phyloP scores from a whole-genome alignment of 2,113 vertebrate species.

The Mesoclemmys tuberculata region DNA sequence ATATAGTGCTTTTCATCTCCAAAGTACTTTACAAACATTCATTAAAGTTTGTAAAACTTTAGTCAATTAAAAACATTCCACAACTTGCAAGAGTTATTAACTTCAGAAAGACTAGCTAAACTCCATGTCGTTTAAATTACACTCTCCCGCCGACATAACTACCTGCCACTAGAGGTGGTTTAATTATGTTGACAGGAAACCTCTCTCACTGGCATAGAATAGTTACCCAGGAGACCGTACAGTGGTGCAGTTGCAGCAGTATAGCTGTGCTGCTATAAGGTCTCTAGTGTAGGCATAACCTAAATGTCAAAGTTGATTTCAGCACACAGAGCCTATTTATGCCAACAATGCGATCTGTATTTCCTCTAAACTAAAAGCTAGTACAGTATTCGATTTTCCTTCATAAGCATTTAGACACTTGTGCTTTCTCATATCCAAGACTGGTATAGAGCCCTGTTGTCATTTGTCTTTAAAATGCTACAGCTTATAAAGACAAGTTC shows the following conservation, averaged over 20 bases:
- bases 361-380: neutral
- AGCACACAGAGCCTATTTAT: neutral
- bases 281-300: no score
- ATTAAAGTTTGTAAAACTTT: neutral
- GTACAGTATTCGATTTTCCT: neutral
- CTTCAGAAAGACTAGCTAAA: neutral
- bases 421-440: neutral
- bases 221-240: no score
- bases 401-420: neutral
- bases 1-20: neutral
- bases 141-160: no score
- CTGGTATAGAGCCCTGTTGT: neutral
- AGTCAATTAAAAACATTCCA: neutral
- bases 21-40: neutral
- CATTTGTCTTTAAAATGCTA: conserved; percentile 7
- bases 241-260: no score
- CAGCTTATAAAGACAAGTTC: neutral
- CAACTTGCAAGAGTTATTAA: neutral
- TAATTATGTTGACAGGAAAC: no score
- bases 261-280: no score
- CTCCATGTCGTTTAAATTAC: neutral
- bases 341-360: neutral
- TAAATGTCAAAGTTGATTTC: neutral
- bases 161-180: no score
- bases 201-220: no score